Evolutionary conservation across 2,113 vertebrate species (phyloP).

Genomic region (Heterotis niloticus): DNA sequence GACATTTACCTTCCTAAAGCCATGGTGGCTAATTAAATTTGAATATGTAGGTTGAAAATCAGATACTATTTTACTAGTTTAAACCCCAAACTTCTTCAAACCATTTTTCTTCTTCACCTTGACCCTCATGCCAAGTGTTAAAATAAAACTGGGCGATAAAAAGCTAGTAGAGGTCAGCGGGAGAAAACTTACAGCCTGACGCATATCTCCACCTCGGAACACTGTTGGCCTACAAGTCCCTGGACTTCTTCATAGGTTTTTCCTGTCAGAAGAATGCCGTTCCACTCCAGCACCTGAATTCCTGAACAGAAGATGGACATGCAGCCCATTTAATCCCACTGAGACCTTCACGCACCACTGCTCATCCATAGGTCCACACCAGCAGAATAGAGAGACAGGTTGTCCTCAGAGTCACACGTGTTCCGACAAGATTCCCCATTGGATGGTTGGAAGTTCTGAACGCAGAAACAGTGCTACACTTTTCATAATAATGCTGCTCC

Average conservation of each 20-base stretch:
- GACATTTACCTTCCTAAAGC: neutral
- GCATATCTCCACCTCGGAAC: slow-evolving; percentile 96
- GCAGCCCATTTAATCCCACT: neutral
- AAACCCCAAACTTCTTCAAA: no score
- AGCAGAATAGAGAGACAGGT: neutral
- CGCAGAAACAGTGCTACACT: neutral
- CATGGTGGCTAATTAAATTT: no score
- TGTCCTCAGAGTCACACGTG: neutral
- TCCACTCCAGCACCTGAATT: slow-evolving; percentile 99
- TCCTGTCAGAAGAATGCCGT: slow-evolving; percentile 80
- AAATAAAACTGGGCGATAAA: no score
- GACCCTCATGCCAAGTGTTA: no score
- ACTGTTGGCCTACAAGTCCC: slow-evolving; percentile 81
- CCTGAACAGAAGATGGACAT: slow-evolving; percentile 61
- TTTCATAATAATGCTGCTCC: neutral
- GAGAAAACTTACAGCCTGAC: slow-evolving; percentile 95
- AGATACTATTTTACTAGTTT: no score
- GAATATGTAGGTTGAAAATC: no score
- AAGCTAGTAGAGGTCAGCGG: slow-evolving; percentile 17
- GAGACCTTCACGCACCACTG: neutral
- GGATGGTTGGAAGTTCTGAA: neutral
- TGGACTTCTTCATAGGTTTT: slow-evolving; percentile 98
- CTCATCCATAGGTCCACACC: neutral
- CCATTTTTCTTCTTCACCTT: no score
- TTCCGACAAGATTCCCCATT: neutral